phyloP scores from a whole-genome alignment of 37 sponge, comb jelly and placozoan species.

The Halichondria panicea region DNA sequence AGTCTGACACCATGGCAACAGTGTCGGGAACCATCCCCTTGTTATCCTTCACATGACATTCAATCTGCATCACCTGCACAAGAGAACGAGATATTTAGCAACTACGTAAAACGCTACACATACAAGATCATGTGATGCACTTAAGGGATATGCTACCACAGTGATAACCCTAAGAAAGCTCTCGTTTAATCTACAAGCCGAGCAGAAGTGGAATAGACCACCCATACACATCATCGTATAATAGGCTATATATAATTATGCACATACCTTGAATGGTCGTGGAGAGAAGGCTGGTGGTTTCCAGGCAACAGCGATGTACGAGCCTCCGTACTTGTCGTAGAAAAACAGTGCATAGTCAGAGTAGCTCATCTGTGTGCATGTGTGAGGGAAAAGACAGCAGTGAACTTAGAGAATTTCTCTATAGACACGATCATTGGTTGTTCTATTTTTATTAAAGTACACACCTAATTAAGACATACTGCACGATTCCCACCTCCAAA shows the following conservation, averaged over 20 bases:
- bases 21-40: slow-evolving; percentile 36
- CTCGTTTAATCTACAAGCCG: too few relatives aligned
- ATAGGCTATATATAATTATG: neutral
- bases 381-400: neutral
- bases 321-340: slow-evolving; percentile 87
- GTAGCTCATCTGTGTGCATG: slow-evolving; percentile 62
- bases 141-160: too few relatives aligned
- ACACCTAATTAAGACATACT: too few relatives aligned
- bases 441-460: too few relatives aligned
- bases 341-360: slow-evolving; percentile 90
- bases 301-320: slow-evolving; percentile 83
- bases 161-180: too few relatives aligned
- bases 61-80: slow-evolving; percentile 33
- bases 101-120: too few relatives aligned
- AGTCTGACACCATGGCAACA: slow-evolving; percentile 62
- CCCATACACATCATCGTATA: too few relatives aligned
- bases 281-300: slow-evolving; percentile 59
- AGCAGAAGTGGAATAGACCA: too few relatives aligned
- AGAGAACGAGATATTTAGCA: neutral
- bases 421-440: too few relatives aligned
- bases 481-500: slow-evolving; percentile 60
- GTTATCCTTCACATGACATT: slow-evolving; percentile 12
- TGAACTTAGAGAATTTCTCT: too few relatives aligned
- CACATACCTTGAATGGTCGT: slow-evolving; percentile 72
- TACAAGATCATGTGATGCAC: too few relatives aligned